Evolutionary conservation across 1,140 invertebrate genomes (phyloP).

Genomic region (Trichonephila clavipes): DNA sequence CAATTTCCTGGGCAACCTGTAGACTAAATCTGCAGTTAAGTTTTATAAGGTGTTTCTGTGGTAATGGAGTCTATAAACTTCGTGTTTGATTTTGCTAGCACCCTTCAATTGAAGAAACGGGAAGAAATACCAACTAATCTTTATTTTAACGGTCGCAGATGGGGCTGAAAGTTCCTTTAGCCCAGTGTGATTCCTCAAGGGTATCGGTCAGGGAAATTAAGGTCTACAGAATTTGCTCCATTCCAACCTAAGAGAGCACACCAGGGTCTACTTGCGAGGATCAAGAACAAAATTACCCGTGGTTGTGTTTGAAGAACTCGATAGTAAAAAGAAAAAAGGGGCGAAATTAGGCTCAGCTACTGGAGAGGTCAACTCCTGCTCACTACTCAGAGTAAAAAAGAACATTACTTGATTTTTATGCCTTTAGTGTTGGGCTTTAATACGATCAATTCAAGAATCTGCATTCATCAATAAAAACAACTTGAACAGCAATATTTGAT

Average conservation of each 20-base stretch:
- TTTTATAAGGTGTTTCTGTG: neutral
- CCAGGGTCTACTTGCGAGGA: conserved; percentile 51
- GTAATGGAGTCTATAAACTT: neutral
- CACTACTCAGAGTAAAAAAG: too few species aligned
- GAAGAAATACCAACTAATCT: conserved; percentile 31
- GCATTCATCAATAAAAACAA: too few species aligned
- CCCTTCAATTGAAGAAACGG: conserved; percentile 11
- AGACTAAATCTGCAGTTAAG: too few species aligned
- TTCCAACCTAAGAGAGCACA: conserved; percentile 37
- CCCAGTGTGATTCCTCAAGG: neutral
- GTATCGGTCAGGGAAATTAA: too few species aligned
- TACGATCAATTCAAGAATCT: neutral
- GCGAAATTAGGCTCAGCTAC: conserved; percentile 1
- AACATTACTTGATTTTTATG: neutral
- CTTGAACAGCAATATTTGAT: too few species aligned
- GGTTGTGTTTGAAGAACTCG: conserved; percentile 36
- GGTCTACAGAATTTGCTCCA: conserved; percentile 11
- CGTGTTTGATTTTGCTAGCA: neutral
- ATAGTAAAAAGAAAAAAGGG: conserved; percentile 18
- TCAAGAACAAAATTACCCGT: conserved; percentile 44
- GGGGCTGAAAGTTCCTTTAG: conserved; percentile 27
- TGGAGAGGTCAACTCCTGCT: neutral
- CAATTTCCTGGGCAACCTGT: too few species aligned
- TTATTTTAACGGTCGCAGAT: conserved; percentile 64
- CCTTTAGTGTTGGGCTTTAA: neutral